These are phyloP conservation scores for Dynastes grantii DNA, from an alignment of 2,888 invertebrate genomes.

Conservation along the genomic window DNA sequence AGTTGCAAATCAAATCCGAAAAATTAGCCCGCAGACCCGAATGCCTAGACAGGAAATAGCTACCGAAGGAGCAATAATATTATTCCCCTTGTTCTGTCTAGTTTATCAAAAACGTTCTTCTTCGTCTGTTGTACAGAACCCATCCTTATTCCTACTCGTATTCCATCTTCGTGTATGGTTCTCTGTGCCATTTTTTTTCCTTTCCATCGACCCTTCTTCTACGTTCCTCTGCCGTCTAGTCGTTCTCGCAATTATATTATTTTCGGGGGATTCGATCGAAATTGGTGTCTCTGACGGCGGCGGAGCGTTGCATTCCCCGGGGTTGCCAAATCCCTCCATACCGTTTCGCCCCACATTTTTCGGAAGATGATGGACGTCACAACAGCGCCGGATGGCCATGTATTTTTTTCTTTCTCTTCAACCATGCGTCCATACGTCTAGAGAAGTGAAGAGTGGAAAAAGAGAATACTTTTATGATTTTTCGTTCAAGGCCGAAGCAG, in stretches of 20 bases:
- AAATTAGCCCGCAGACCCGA: slow-evolving; percentile 54
- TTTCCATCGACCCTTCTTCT: not conserved
- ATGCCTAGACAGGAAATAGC: slow-evolving; percentile 58
- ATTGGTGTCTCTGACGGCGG: slow-evolving; percentile 57
- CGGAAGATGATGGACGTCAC: slow-evolving; percentile 3
- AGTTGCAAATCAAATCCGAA: slow-evolving; percentile 54
- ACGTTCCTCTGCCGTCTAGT: slow-evolving; percentile 7
- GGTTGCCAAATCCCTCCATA: not conserved
- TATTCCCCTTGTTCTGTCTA: slow-evolving; percentile 42
- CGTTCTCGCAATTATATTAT: slow-evolving; percentile 55
- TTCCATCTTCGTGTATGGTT: too few relatives aligned
- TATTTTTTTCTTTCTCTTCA: slow-evolving; percentile 42
- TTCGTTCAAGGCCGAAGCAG: slow-evolving; percentile 55
- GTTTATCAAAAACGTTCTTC: slow-evolving; percentile 43
- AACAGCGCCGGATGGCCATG: slow-evolving; percentile 9
- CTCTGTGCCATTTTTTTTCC: not conserved
- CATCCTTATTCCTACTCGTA: not conserved
- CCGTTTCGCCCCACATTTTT: not conserved
- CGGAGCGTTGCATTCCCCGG: slow-evolving; percentile 8
- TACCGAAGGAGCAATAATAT: slow-evolving; percentile 54
- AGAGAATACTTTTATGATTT: slow-evolving; percentile 56
- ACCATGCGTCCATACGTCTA: not conserved
- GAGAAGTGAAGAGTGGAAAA: not conserved
- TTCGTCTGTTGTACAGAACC: slow-evolving; percentile 25
- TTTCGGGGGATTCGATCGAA: slow-evolving; percentile 55